Evolutionary conservation across 2,888 invertebrate genomes (phyloP), one percentile per base, ranked within the genome.

Genomic region (Phania funesta): DNA sequence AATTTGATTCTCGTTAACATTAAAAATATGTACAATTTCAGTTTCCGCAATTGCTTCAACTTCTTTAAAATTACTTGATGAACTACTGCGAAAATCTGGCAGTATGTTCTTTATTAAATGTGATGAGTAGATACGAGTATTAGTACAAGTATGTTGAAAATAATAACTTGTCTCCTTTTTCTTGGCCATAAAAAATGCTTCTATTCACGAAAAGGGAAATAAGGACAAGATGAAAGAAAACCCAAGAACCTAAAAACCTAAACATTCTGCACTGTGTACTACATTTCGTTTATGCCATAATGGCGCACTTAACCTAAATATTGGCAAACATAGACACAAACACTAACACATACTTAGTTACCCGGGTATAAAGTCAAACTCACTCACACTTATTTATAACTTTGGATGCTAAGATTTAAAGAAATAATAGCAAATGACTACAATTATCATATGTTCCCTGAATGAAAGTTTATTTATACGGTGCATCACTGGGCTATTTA

Each of bases 221-320:
- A 26, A 20, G 18, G 6, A n/a, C n/a, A n/a, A 29, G 16, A 58
- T 11, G 3, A 24, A 50, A 13, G 18, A 56, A 18, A 22, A 16
- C n/a, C n/a, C n/a, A 11, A 16, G n/a, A 38, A 71, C 16, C 48
- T 48, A 60, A 6, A 46, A 48, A 44, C 22, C 50, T 52, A 41
- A 20, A 29, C 29, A 64, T 13, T 26, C 16, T 8, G 13, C 48
- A 48, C 20, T 50, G 8, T 24, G 18, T 3, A 67, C 38, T 38
- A 9, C 26, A 26, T 13, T 41, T 20, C 18, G 8, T 50, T 44
- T 73, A 26, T 11, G 35, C 52, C 44, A 64, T 74, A 64, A 74
- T 54, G 46, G 64, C 64, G 38, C 20, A 56, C 74, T 64, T 74
- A 74, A 64, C 74, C 64, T 11, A 64, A 44, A 65, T n/a, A n/a